Base-by-base conservation (phyloP, 2,797 vertebrate species). In the Staurois parvus region DNA sequence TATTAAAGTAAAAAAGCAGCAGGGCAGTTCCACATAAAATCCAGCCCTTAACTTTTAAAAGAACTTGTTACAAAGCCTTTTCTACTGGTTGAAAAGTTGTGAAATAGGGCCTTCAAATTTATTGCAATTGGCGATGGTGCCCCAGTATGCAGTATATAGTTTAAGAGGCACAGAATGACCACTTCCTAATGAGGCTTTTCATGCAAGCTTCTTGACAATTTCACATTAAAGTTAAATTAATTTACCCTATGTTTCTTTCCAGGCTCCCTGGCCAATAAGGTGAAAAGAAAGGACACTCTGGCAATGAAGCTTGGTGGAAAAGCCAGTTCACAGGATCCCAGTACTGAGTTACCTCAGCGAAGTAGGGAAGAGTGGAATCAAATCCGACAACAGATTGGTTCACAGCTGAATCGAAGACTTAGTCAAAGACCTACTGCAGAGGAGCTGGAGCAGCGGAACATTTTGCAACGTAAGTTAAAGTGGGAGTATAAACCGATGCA, bases 391-490 rank as follows among this genome's bases (percentile, higher is more conserved):
- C 98, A 99, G 91, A 99, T 99, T 34, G 98, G 98, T 85, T 97
- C 96, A 0, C 97, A 98, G 0, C 93, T 99, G 83, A 99, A 97
- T 84, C 95, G 98, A 91, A 95, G 98, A 85, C 93, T 99, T 84
- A 99, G 98, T 88, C 98, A 99, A 93, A 97, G 98, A 91, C 98
- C 98, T 0, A 96, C 96, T 56, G 96, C 96, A 1, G 98, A 99
- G 90, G 98, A 99, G 85, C 92, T 99, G 70, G 98, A 99, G 91
- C 98, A 99, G 91, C 96, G 98, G 90, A 99, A 99, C 92, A 99
- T 99, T 89, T 95, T 99, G 72, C 97, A 98, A 28, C 97, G 98
- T 99, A 79, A 98, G 12, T n/a, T 40, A 4, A 3, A 42, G n/a
- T 6, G 21, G 2, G 4, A n/a, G 30, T 29, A 28, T 28, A 24